Conservation (phyloP, 2,113 vertebrate species). For the Gambusia affinis region DNA sequence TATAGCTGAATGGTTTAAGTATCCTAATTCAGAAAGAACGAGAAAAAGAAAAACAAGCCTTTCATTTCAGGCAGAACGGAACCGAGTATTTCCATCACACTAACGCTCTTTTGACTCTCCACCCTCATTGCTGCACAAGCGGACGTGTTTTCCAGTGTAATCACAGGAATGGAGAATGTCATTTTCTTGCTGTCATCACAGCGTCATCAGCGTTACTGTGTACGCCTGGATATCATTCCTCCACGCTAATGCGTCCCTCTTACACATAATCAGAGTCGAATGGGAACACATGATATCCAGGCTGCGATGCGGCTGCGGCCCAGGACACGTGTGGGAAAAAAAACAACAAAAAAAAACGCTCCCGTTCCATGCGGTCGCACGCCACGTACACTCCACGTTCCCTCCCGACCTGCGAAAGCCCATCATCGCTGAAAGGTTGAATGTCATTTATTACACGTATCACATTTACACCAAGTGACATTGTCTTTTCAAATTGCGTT, state of each 20-base stretch:
- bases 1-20: constrained; percentile 56
- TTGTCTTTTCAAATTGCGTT: constrained; percentile 99
- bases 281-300: constrained; percentile 37
- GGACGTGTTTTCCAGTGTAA: constrained; percentile 38
- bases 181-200: constrained; percentile 44
- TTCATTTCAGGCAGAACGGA: constrained; percentile 35
- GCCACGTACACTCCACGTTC: constrained; percentile 62
- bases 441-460: constrained; percentile 85
- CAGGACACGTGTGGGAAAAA: constrained; percentile 4
- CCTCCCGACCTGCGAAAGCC: constrained; percentile 70
- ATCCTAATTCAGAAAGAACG: constrained; percentile 51
- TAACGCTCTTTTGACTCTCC: constrained; percentile 37
- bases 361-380: constrained; percentile 50
- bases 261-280: constrained; percentile 61
- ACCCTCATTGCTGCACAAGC: constrained; percentile 20
- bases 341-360: constrained; percentile 24
- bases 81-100: constrained; percentile 20
- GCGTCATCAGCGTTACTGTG: constrained; percentile 58
- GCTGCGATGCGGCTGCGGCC: constrained; percentile 26
- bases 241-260: constrained; percentile 62
- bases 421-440: constrained; percentile 83
- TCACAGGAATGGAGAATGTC: constrained; percentile 53
- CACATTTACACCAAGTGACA: constrained; percentile 98
- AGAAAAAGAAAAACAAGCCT: constrained; percentile 36
- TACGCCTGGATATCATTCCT: constrained; percentile 51